Percentiles rank a stretch among this genome's conserved stretches.
These are phyloP conservation scores for Coranthus polyacanthus DNA, from an alignment of 2,797 vertebrate genomes.

Conservation along the genomic window DNA sequence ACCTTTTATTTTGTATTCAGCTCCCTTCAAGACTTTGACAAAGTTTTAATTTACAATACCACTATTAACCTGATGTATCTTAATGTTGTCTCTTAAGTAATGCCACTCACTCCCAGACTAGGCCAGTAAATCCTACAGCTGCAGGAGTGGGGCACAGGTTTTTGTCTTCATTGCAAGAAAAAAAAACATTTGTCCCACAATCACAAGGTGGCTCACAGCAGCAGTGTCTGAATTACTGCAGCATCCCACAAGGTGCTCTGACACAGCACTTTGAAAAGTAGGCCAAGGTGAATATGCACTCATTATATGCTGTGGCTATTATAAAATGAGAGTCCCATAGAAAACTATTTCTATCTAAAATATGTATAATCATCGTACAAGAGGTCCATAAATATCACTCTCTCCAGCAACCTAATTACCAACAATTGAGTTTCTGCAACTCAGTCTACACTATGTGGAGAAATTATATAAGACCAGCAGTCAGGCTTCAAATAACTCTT, in stretches of 20 bases:
- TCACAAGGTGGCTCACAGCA: slow-evolving; percentile 36
- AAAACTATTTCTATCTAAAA: slow-evolving; percentile 24
- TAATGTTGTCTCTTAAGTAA: not conserved
- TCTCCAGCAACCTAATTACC: not conserved
- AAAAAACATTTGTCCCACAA: slow-evolving; percentile 18
- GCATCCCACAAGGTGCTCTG: slow-evolving; percentile 49
- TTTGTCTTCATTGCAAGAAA: slow-evolving; percentile 22
- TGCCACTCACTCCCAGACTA: slow-evolving; percentile 16
- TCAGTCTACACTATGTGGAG: slow-evolving; percentile 19
- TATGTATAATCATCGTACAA: not conserved
- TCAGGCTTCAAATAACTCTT: slow-evolving; percentile 53
- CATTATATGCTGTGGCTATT: slow-evolving; percentile 19
- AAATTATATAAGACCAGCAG: slow-evolving; percentile 45
- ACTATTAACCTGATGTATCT: slow-evolving; percentile 20
- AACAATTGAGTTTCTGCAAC: slow-evolving; percentile 18
- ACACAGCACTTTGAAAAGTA: slow-evolving; percentile 67
- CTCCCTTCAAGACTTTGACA: slow-evolving; percentile 14
- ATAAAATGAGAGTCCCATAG: not conserved
- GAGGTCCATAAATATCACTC: slow-evolving; percentile 11
- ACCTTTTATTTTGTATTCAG: slow-evolving; percentile 32
- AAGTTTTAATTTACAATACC: slow-evolving; percentile 26
- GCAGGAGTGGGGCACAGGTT: slow-evolving; percentile 18
- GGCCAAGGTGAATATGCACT: slow-evolving; percentile 52
- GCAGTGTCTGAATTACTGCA: slow-evolving; percentile 50
- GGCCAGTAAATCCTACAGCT: slow-evolving; percentile 30